A percentile compares a stretch with the other conserved stretches of the same genome.
These are phyloP conservation scores for Tetramorium alpestre DNA, from an alignment of 1,140 invertebrate genomes.

Conservation along the genomic window DNA sequence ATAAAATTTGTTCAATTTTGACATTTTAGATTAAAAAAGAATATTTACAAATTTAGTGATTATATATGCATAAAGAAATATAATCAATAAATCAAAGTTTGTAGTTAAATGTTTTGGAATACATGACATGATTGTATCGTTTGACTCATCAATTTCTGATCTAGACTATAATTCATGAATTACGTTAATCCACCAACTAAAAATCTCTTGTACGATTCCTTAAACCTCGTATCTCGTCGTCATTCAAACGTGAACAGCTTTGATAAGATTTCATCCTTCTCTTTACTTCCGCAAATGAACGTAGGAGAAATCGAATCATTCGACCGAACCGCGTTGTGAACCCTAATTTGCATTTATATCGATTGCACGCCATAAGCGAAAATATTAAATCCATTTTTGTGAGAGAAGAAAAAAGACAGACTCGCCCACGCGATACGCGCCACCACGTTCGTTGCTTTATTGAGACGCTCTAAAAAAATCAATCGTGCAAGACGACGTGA, in stretches of 20 bases:
- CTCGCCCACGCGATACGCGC: constrained; percentile 28
- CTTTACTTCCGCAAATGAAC: constrained; percentile 5
- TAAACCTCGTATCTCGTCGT: constrained; percentile 19
- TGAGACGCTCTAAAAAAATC: constrained; percentile 58
- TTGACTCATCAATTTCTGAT: constrained; percentile 10
- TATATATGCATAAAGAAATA: neutral
- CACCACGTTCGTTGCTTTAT: constrained; percentile 37
- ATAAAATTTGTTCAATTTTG: neutral
- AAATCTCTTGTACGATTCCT: constrained; percentile 23
- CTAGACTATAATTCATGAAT: constrained; percentile 6
- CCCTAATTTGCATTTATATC: constrained; percentile 79
- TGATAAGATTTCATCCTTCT: constrained; percentile 23
- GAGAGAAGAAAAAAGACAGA: constrained; percentile 26
- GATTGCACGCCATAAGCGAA: constrained; percentile 71
- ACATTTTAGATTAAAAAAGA: neutral
- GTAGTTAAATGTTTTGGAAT: neutral
- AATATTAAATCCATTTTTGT: constrained; percentile 78
- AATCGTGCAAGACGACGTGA: constrained; percentile 65
- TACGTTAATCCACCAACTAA: constrained; percentile 39
- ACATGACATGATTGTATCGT: neutral
- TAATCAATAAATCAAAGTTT: neutral
- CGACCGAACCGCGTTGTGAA: constrained; percentile 28
- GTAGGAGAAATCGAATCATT: constrained; percentile 46
- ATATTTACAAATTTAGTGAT: neutral
- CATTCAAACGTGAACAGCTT: constrained; percentile 35